Conservation (phyloP, 2,797 vertebrate species). For the Sebastes baramenuke region DNA sequence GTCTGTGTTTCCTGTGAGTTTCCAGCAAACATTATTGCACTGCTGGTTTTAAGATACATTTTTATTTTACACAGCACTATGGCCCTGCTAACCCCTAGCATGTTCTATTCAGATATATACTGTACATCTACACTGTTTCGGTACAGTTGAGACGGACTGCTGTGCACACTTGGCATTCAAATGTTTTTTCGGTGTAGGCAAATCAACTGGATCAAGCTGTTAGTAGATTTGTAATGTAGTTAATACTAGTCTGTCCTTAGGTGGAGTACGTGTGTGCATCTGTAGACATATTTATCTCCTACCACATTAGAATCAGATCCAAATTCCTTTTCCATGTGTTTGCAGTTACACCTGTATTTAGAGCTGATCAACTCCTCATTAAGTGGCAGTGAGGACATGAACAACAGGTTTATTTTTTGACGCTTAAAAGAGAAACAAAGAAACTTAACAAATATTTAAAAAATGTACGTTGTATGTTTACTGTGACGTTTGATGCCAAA, state of each 20-base stretch:
- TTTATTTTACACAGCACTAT: neutral
- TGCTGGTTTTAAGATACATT: neutral
- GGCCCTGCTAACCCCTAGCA: neutral
- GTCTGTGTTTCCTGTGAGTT: constrained; percentile 88
- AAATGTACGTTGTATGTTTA: too few species aligned
- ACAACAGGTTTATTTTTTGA: too few species aligned
- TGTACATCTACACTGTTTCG: neutral
- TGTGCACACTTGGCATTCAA: neutral
- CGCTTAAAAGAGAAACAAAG: too few species aligned
- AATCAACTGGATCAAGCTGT: too few species aligned
- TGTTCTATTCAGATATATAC: neutral
- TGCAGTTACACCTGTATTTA: neutral
- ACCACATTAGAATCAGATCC: too few species aligned
- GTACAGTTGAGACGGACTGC: neutral
- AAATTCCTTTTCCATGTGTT: too few species aligned
- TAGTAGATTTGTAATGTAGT: neutral
- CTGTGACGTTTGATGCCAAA: neutral
- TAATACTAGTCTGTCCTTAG: neutral
- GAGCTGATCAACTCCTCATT: neutral
- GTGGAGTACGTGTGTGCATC: neutral
- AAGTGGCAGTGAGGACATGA: neutral
- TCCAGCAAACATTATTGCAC: neutral
- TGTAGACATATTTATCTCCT: neutral
- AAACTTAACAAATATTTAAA: too few species aligned
- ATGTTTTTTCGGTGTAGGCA: neutral